Conservation (phyloP, 2,888 invertebrate genomes). For the Panzeria rudis region DNA sequence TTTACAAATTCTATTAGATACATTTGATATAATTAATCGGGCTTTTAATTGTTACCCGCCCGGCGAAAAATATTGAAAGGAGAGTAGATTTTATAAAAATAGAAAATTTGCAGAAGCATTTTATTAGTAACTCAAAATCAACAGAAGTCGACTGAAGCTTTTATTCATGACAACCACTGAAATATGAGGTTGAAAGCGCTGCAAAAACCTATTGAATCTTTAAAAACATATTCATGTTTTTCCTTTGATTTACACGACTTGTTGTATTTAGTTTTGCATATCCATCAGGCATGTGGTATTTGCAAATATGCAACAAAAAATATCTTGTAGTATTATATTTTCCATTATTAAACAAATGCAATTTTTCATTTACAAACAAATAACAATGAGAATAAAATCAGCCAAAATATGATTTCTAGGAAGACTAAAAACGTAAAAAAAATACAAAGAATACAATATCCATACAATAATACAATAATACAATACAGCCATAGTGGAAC, state of each 20-base stretch:
- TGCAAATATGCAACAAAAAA: not conserved
- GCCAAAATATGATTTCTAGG: not conserved
- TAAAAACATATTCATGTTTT: not conserved
- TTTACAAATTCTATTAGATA: no score
- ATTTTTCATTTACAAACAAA: conserved; percentile 10
- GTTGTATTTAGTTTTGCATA: conserved; percentile 4
- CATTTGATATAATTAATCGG: no score
- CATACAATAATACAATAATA: not conserved
- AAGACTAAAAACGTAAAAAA: not conserved
- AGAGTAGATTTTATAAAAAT: no score
- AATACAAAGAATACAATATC: not conserved
- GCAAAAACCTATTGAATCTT: not conserved
- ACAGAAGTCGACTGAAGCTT: no score
- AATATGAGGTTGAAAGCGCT: not conserved
- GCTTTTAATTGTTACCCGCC: no score
- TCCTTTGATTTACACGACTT: not conserved
- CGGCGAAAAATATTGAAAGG: no score
- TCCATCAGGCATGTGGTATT: not conserved
- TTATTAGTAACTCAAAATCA: no score
- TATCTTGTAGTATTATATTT: not conserved
- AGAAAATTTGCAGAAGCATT: no score
- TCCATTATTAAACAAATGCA: not conserved
- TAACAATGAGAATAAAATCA: conserved; percentile 8
- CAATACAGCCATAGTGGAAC: not conserved
- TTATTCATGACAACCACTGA: not conserved